These are phyloP conservation scores for Cephus nigrinus DNA, from an alignment of 2,888 invertebrate species.

Conservation along the genomic window DNA sequence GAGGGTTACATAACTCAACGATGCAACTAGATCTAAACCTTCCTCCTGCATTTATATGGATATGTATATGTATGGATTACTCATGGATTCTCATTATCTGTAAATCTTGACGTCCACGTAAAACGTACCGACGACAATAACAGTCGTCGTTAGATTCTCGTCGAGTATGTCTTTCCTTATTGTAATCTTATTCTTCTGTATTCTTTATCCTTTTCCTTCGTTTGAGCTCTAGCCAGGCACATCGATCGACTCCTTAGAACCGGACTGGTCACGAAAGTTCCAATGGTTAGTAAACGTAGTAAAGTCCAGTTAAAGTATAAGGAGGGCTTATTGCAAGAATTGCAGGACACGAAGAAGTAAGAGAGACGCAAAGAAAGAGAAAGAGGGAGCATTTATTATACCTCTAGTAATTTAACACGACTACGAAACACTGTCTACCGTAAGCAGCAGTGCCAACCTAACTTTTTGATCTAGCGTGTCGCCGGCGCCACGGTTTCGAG, in stretches of 20 bases:
- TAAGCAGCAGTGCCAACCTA: neutral
- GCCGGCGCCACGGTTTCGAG: neutral
- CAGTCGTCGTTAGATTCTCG: neutral
- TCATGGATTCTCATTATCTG: neutral
- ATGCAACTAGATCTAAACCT: neutral
- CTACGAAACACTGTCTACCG: neutral
- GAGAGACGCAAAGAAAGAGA: neutral
- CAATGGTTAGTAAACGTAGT: slow-evolving; percentile 18
- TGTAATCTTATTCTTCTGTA: neutral
- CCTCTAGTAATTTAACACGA: neutral
- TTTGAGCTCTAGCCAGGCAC: neutral
- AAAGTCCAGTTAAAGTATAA: neutral
- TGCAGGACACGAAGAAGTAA: slow-evolving; percentile 28
- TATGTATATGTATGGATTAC: neutral
- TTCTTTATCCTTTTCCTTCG: slow-evolving; percentile 5
- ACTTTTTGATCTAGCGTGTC: neutral
- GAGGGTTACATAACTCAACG: neutral
- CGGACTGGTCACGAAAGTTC: slow-evolving; percentile 25
- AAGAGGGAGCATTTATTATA: neutral
- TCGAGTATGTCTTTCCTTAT: neutral
- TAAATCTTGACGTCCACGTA: neutral
- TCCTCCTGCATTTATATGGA: neutral
- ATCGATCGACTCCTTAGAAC: slow-evolving; percentile 12
- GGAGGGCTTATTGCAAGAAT: slow-evolving; percentile 7
- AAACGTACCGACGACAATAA: neutral